Percentiles rank a stretch among this genome's conserved stretches.
phyloP scores from a whole-genome alignment of 2,113 vertebrate genomes.

The Candoia aspera region DNA sequence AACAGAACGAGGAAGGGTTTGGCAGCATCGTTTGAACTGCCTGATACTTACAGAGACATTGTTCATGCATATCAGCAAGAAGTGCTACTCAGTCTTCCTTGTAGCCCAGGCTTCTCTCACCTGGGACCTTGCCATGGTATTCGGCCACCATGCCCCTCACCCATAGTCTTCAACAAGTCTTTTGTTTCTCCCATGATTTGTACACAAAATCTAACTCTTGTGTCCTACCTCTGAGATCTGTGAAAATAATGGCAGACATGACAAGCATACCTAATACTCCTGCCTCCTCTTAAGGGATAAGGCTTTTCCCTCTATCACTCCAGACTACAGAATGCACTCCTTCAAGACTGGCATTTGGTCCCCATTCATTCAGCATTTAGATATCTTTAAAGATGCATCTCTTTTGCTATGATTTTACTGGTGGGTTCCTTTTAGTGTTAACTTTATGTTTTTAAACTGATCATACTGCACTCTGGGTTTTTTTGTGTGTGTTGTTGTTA shows the following conservation, averaged over 20 bases:
- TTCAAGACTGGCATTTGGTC: neutral
- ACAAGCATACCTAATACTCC: neutral
- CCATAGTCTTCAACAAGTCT: neutral
- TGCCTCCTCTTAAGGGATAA: neutral
- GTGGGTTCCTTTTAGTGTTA: too few species aligned
- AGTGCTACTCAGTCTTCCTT: neutral
- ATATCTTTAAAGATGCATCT: neutral
- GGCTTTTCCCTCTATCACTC: neutral
- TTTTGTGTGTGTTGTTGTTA: too few species aligned
- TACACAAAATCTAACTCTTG: neutral
- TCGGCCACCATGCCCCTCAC: neutral
- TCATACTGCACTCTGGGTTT: too few species aligned
- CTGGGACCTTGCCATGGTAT: neutral
- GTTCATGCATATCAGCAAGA: neutral
- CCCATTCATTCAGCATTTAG: neutral
- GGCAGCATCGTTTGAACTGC: neutral
- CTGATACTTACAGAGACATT: neutral
- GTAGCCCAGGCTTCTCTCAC: neutral
- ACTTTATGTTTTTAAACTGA: too few species aligned
- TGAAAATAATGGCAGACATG: neutral
- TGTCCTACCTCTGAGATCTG: constrained; percentile 6
- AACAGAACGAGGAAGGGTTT: neutral
- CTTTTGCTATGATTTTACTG: neutral
- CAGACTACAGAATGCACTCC: neutral
- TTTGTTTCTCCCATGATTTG: too few species aligned